A percentile compares a stretch with the other conserved stretches of the same genome.
phyloP scores from a whole-genome alignment of 2,113 vertebrate species.

The Takifugu bimaculatus region DNA sequence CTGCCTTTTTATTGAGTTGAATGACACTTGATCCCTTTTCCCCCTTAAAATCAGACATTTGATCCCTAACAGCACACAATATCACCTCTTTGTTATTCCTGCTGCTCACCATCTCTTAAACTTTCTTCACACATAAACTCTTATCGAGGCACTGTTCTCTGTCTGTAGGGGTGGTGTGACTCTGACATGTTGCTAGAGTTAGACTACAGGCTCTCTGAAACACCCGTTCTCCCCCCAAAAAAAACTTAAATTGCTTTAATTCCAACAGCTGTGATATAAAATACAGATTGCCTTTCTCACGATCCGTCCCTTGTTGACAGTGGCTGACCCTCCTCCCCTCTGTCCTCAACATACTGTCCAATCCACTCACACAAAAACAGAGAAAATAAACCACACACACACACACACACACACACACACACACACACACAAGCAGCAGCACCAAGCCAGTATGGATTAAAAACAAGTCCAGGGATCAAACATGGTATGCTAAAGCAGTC shows the following conservation, averaged over 20 bases:
- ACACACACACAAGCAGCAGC: slow-evolving; percentile 15
- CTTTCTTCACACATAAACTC: slow-evolving; percentile 1
- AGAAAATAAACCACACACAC: slow-evolving; percentile 66
- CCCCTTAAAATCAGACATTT: slow-evolving; percentile 29
- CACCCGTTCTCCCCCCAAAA: slow-evolving; percentile 10
- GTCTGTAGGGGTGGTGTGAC: slow-evolving; percentile 37
- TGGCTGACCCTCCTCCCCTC: slow-evolving; percentile 63
- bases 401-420: slow-evolving; percentile 22
- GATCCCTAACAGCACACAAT: slow-evolving; percentile 23
- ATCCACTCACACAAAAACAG: slow-evolving; percentile 65
- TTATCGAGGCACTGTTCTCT: slow-evolving; percentile 24
- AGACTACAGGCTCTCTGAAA: slow-evolving; percentile 33
- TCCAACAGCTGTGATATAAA: slow-evolving; percentile 64
- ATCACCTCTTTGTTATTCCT: slow-evolving; percentile 26
- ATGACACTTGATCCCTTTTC: slow-evolving; percentile 32
- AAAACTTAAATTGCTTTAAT: slow-evolving; percentile 43
- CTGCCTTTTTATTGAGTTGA: slow-evolving; percentile 2
- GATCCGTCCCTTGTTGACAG: slow-evolving; percentile 70
- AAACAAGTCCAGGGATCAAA: slow-evolving; percentile 52
- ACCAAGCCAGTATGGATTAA: slow-evolving; percentile 59
- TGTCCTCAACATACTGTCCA: slow-evolving; percentile 59
- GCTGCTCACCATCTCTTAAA: neutral
- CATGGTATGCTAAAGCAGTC: slow-evolving; percentile 48
- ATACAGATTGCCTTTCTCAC: slow-evolving; percentile 70
- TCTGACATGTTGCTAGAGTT: slow-evolving; percentile 53